Conservation (phyloP, 2,797 vertebrate genomes). For the Tokudaia tokunoshimensis region DNA sequence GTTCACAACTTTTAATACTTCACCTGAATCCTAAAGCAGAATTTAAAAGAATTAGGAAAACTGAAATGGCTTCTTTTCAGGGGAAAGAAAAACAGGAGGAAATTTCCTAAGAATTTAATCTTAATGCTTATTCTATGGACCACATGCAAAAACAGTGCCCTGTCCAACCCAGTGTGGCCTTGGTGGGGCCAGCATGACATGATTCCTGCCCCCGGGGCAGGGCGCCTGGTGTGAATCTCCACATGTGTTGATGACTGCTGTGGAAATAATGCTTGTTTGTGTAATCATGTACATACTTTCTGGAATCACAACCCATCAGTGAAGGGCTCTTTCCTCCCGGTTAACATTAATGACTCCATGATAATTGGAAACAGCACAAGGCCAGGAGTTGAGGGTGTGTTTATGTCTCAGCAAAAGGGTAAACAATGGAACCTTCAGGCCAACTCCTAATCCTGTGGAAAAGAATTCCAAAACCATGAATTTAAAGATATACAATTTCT, state of each 20-base stretch:
- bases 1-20: not conserved
- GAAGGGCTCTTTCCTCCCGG: not conserved
- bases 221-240: fast-evolving
- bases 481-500: not conserved
- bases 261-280: not conserved
- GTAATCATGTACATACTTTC: not conserved
- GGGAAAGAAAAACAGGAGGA: not conserved
- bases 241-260: not conserved
- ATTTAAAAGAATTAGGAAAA: not conserved
- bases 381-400: not conserved
- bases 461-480: not conserved
- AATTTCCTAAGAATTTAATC: not conserved
- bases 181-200: not conserved
- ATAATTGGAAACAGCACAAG: not conserved
- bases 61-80: not conserved
- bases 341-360: not conserved
- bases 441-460: not conserved
- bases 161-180: not conserved
- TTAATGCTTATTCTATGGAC: not conserved
- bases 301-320: not conserved
- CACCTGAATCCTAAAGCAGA: not conserved
- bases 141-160: not conserved
- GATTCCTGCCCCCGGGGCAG: no score
- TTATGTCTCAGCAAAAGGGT: not conserved
- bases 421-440: not conserved